Conservation (phyloP, 2,113 vertebrate genomes). For the Nesoenas mayeri region DNA sequence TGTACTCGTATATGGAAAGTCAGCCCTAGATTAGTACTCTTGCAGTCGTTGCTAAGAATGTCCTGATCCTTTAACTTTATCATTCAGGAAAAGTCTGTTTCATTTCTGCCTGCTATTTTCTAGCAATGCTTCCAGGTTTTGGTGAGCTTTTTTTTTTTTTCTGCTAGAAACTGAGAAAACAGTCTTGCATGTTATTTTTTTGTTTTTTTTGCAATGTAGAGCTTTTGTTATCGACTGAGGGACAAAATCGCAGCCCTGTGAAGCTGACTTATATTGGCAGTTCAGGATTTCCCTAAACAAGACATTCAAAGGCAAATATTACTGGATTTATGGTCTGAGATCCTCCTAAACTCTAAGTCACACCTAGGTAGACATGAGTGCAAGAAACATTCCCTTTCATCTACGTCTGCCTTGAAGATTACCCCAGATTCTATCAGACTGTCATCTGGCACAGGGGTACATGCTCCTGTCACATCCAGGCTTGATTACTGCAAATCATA, state of each 20-base stretch:
- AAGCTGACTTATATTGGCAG: not conserved
- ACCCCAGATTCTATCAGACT: not conserved
- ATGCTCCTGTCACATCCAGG: not conserved
- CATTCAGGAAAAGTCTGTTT: not conserved
- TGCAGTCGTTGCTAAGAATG: not conserved
- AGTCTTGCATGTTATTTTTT: not conserved
- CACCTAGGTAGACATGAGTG: not conserved
- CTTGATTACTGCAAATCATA: not conserved
- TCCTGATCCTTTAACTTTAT: not conserved
- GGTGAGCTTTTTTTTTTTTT: not conserved
- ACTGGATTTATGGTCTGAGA: not conserved
- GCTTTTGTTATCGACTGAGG: not conserved
- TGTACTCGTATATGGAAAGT: not conserved
- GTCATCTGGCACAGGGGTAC: not conserved
- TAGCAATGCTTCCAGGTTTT: not conserved
- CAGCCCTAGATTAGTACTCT: not conserved
- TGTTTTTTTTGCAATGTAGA: not conserved
- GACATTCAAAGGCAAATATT: not conserved
- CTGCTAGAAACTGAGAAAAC: not conserved
- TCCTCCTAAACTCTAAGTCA: not conserved
- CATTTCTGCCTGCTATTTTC: not conserved
- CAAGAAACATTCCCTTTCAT: not conserved
- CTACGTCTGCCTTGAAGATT: not conserved
- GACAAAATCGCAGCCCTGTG: not conserved
- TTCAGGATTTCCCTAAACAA: constrained; percentile 4